Evolutionary conservation across 2,113 vertebrate species (phyloP).

Genomic region (Pithys albifrons): DNA sequence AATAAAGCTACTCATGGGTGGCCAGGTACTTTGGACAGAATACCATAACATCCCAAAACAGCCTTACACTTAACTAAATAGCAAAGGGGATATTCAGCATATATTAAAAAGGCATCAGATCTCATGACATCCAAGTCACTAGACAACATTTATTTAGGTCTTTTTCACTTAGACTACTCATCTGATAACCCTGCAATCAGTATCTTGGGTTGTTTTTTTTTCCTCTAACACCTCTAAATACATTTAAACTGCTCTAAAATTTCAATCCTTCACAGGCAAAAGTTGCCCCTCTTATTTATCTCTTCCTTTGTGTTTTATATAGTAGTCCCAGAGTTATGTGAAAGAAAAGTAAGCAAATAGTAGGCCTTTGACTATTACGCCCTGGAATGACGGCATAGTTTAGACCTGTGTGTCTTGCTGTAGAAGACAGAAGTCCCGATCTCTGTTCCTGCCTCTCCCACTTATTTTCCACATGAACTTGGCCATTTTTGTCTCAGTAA

Average conservation of each 20-base stretch:
- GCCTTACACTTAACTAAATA: not conserved
- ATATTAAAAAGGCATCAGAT: not conserved
- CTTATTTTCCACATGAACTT: fast-evolving
- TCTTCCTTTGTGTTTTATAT: not conserved
- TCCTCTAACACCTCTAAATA: not conserved
- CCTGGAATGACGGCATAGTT: not conserved
- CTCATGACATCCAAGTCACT: not conserved
- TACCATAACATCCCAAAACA: not conserved
- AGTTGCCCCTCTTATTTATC: not conserved
- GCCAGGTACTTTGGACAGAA: not conserved
- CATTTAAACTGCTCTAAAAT: not conserved
- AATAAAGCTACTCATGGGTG: not conserved
- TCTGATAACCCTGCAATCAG: not conserved
- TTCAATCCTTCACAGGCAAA: not conserved
- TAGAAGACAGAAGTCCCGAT: not conserved
- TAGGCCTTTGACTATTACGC: not conserved
- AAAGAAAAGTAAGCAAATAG: not conserved
- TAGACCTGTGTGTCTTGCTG: not conserved
- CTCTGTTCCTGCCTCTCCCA: not conserved
- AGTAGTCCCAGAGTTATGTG: not conserved
- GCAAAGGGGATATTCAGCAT: not conserved
- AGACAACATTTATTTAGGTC: not conserved
- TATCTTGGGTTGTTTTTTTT: not conserved
- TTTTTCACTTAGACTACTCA: not conserved
- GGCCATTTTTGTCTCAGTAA: not conserved